phyloP scores from a whole-genome alignment of 2,888 invertebrate genomes.

The Esperia sulphurella region DNA sequence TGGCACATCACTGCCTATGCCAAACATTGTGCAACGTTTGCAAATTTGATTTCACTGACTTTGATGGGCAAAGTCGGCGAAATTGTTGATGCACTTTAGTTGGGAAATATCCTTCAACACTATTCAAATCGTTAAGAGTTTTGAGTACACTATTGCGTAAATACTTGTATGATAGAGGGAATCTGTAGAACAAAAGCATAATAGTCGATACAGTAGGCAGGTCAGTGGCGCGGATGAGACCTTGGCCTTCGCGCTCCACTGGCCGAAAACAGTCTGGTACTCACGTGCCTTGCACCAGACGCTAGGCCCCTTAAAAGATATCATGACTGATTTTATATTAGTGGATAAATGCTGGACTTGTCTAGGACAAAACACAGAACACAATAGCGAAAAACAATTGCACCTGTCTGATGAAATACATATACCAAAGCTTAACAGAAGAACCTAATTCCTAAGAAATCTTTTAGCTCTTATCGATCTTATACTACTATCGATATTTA shows the following conservation, averaged over 20 bases:
- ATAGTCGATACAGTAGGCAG: conserved; percentile 24
- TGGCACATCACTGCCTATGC: conserved; percentile 9
- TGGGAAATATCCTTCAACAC: not conserved
- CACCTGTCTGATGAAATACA: too few relatives aligned
- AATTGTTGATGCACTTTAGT: not conserved
- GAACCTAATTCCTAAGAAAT: not conserved
- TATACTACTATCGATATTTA: not conserved
- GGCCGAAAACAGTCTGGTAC: conserved; percentile 56
- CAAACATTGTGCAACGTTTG: conserved; percentile 28
- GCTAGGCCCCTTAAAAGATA: conserved; percentile 47
- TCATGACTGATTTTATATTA: conserved; percentile 32
- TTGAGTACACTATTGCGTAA: not conserved
- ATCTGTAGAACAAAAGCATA: conserved; percentile 16
- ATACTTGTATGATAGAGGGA: conserved; percentile 15
- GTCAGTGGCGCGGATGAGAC: conserved; percentile 54
- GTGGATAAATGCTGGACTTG: conserved; percentile 18
- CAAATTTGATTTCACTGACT: conserved; percentile 53
- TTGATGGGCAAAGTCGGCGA: conserved; percentile 45
- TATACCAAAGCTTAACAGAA: too few relatives aligned
- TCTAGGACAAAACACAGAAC: conserved; percentile 17
- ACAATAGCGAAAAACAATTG: too few relatives aligned
- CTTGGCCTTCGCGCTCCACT: conserved; percentile 71
- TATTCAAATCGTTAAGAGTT: too few relatives aligned
- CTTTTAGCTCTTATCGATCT: not conserved
- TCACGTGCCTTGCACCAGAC: conserved; percentile 57